Evolutionary conservation across 2,797 vertebrate species (phyloP), one percentile per base, ranked within the genome.

Genomic region (Melanotaenia nigrans): DNA sequence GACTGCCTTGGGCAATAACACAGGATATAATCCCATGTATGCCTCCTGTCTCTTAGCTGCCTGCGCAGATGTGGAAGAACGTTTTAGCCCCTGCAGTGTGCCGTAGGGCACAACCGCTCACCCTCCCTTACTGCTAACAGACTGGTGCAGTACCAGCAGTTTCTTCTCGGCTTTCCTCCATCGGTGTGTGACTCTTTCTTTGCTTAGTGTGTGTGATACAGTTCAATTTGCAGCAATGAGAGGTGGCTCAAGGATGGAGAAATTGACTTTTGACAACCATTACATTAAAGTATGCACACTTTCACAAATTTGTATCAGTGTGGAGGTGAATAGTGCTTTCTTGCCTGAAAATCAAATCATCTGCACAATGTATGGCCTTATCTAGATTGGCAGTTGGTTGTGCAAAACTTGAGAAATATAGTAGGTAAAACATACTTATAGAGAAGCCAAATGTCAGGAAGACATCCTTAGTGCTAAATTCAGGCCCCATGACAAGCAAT

Each of bases 21-120:
- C 79, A 74, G 89, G 91, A 85, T 92, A 87, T 94, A 94, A 95
- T 94, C 92, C 91, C 66, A 58, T 80, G 89, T 92, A 86, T 92
- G 92, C 90, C 91, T 91, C 87, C 83, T 85, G 92, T 90, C 90
- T 91, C 89, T 90, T 81, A 89, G 90, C 92, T 92, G 89, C 90
- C 87, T 88, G 90, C 88, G 36, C 90, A 82, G 91, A 94, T 93
- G 92, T 90, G 79, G 90, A 91, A 86, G 90, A 95, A 90, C 89
- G 84, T 90, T 95, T 94, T 92, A 93, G 91, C 93, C 93, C 93
- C 94, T 90, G 93, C 87, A 91, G 93, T 92, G 91, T 94, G 92
- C 92, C 89, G 87, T 85, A 85, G 93, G 94, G 94, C 94, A 94
- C 84, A 36, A 89, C 85, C 61, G 83, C 84, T 90, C 87, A 71